Conservation (phyloP, 2,888 invertebrate genomes). For the Homarus gammarus region DNA sequence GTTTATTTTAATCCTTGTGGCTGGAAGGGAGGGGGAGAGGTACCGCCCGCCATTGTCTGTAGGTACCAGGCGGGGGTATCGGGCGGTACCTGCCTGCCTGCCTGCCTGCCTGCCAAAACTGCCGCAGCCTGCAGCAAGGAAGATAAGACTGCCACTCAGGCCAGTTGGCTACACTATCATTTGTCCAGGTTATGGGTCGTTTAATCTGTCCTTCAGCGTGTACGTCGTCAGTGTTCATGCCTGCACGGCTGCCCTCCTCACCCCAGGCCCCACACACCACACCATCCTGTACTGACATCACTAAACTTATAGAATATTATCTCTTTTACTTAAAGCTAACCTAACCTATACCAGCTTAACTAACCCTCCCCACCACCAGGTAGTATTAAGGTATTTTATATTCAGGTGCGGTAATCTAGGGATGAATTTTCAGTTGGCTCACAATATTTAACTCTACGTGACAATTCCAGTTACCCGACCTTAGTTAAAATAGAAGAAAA, state of each 20-base stretch:
- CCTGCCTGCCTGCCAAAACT: constrained; percentile 35
- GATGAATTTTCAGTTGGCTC: no score
- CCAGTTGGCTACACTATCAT: constrained; percentile 50
- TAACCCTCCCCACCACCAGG: no score
- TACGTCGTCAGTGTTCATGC: not conserved
- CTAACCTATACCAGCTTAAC: no score
- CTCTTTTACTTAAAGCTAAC: not conserved
- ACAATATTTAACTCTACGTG: no score
- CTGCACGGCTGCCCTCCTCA: not conserved
- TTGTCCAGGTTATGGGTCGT: constrained; percentile 46
- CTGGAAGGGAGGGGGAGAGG: constrained; percentile 23
- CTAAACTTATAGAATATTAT: not conserved
- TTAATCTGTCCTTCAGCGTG: constrained; percentile 15
- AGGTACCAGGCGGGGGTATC: constrained; percentile 47
- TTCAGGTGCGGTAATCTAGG: no score
- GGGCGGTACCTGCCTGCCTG: constrained; percentile 37
- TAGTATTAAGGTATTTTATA: no score
- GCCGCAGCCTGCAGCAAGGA: constrained; percentile 38
- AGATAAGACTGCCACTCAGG: constrained; percentile 51
- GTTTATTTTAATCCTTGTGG: constrained; percentile 44
- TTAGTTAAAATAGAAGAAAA: no score
- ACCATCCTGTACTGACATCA: not conserved
- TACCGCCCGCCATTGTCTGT: constrained; percentile 66
- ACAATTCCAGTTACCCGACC: no score
- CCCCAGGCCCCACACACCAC: not conserved